phyloP scores from a whole-genome alignment of 2,797 vertebrate genomes.

The Enteromius viviparus region DNA sequence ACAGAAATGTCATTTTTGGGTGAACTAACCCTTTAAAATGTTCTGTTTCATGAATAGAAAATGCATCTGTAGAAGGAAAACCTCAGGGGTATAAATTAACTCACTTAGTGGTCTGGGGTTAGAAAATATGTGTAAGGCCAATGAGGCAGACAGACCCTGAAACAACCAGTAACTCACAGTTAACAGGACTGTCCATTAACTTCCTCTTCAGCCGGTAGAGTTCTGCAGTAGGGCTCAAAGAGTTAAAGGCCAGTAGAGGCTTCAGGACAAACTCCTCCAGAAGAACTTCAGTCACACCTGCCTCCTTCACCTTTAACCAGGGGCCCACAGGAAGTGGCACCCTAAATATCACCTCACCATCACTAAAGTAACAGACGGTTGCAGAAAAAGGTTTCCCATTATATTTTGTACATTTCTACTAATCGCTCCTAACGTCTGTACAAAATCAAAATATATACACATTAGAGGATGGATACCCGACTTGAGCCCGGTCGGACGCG shows the following conservation, averaged over 20 bases:
- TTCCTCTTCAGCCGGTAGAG: slow-evolving; percentile 78
- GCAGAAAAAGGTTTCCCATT: neutral
- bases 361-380: slow-evolving; percentile 68
- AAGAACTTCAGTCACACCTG: slow-evolving; percentile 74
- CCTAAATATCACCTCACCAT: slow-evolving; percentile 70
- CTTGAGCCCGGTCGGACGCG: too few relatives aligned
- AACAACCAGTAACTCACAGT: slow-evolving; percentile 69
- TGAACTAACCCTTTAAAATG: too few relatives aligned
- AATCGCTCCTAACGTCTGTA: neutral
- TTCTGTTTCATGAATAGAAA: neutral
- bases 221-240: slow-evolving; percentile 73
- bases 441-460: neutral
- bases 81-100: neutral
- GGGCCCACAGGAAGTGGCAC: slow-evolving; percentile 70
- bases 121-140: neutral
- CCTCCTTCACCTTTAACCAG: slow-evolving; percentile 64
- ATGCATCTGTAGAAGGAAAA: neutral
- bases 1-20: too few relatives aligned
- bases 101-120: slow-evolving; percentile 2
- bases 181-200: slow-evolving; percentile 84
- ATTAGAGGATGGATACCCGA: too few relatives aligned
- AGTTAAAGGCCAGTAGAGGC: slow-evolving; percentile 72
- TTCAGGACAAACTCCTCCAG: slow-evolving; percentile 83
- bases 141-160: neutral
- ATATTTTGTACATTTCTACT: neutral